Evolutionary conservation across 2,113 vertebrate genomes (phyloP), one percentile per base, ranked within the genome.

Genomic region (Gadus chalcogrammus): DNA sequence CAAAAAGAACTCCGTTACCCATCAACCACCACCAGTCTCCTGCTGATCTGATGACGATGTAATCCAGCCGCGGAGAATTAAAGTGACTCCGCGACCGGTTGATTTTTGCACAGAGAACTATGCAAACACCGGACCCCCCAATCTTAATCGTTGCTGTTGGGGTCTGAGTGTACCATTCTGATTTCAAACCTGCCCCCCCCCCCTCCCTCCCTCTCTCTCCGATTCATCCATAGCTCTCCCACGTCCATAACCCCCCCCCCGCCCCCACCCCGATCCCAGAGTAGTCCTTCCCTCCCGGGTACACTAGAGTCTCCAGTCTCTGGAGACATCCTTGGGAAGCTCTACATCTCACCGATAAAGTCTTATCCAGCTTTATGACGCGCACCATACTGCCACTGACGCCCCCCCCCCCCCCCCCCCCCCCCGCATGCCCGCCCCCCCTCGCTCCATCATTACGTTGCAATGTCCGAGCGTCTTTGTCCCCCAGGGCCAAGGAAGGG

Each of bases 41-140:
- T 83, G 87, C 81, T 87, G 79, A 88, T 85, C 77, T 77, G 80
- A 78, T 69, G 84, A 84, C 77, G 84, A 86, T 82, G 84, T 83
- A 88, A 84, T 74, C 42, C 84, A 84, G 70, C 79, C 74, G 82
- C 78, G 85, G 86, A 80, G 82, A 88, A 82, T 80, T 68, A 61
- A 86, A 88, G 84, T 85, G 86, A 85, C 87, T 88, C 85, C 87
- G 86, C 84, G 42, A 2, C 42, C 76, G 90, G 89, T 89, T 86
- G 87, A 82, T 83, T 90, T 91, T 92, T 91, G 88, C 90, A 92
- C 89, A 92, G 86, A 91, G 86, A 91, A 88, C 91, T 92, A 92
- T 93, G 92, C 91, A 93, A 92, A 88, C 88, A 90, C 88, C 84
- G 88, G 89, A 89, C 88, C 88, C 65, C 91, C 84, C 88, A 87